Percentiles rank a stretch among this genome's conserved stretches.
Evolutionary conservation across 2,797 vertebrate species (phyloP).

Genomic region (Cynopterus sphinx): DNA sequence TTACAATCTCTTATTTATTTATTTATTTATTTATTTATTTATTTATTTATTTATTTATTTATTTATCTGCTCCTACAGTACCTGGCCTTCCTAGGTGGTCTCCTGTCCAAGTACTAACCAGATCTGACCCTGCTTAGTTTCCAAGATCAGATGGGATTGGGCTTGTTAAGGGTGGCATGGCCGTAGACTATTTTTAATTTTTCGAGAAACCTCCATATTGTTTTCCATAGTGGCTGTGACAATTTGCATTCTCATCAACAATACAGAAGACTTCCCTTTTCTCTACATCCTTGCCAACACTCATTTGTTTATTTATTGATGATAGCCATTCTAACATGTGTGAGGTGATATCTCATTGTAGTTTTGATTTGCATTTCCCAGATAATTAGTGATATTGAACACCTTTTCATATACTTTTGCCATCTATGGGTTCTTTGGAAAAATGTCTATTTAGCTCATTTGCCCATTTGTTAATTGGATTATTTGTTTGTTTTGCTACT

Average conservation of each 20-base stretch:
- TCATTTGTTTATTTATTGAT: background rate
- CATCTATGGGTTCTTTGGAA: background rate
- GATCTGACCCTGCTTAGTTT: too few relatives aligned
- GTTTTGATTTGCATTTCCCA: background rate
- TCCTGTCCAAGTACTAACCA: too few relatives aligned
- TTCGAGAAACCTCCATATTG: background rate
- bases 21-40: too few relatives aligned
- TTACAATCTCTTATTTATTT: too few relatives aligned
- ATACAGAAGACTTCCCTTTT: background rate
- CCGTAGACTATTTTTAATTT: background rate
- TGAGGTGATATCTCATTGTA: background rate
- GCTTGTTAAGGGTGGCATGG: too few relatives aligned
- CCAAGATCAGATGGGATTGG: too few relatives aligned
- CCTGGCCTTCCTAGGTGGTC: too few relatives aligned
- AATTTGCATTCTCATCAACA: background rate
- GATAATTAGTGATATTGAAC: background rate
- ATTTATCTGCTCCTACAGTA: too few relatives aligned
- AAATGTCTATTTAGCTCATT: background rate
- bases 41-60: too few relatives aligned
- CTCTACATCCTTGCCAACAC: background rate
- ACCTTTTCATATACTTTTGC: background rate
- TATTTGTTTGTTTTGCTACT: background rate
- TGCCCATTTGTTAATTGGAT: background rate
- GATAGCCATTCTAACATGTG: background rate
- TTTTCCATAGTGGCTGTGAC: background rate